These are phyloP conservation scores for Habrosyne pyritoides DNA, from an alignment of 2,888 invertebrate genomes.

Conservation along the genomic window DNA sequence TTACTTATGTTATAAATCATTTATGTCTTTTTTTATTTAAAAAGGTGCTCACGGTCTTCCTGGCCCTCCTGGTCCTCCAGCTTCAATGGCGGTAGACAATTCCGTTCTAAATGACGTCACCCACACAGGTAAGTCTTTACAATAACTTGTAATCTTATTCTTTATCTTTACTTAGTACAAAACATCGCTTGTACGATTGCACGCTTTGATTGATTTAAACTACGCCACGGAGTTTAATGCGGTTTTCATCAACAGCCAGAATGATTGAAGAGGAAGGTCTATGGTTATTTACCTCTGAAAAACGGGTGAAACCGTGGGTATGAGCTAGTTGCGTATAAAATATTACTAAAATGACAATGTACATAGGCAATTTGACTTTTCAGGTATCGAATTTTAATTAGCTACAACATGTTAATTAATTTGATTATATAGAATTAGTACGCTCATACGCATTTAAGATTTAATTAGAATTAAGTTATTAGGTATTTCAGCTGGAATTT, in stretches of 20 bases:
- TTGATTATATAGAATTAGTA: not conserved
- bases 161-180: too few species aligned
- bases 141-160: too few species aligned
- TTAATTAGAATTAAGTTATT: slow-evolving; percentile 7
- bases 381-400: slow-evolving; percentile 6
- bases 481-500: not conserved
- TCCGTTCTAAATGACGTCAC: slow-evolving; percentile 54
- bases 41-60: slow-evolving; percentile 66
- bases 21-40: slow-evolving; percentile 16
- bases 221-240: too few species aligned
- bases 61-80: slow-evolving; percentile 62
- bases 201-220: too few species aligned
- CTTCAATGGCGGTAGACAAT: slow-evolving; percentile 53
- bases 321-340: not conserved
- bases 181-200: too few species aligned
- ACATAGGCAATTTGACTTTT: not conserved
- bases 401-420: not conserved
- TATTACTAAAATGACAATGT: not conserved
- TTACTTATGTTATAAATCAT: not conserved
- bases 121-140: slow-evolving; percentile 47
- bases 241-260: too few species aligned
- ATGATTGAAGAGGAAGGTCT: too few species aligned
- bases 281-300: too few species aligned
- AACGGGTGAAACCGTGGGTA: too few species aligned
- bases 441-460: not conserved